Evolutionary conservation across 2,888 invertebrate species (phyloP).

Genomic region (Lithosia quadra): DNA sequence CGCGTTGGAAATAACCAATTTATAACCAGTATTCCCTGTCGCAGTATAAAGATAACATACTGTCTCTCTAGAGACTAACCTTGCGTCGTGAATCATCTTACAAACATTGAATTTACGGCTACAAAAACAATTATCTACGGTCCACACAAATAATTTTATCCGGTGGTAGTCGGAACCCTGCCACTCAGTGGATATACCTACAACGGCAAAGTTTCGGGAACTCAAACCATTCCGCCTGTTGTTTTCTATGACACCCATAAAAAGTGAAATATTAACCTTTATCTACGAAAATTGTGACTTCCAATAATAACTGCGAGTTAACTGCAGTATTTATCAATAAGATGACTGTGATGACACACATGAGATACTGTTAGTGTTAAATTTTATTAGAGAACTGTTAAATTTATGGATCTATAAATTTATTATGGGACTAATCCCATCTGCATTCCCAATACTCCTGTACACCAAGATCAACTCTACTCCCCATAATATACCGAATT

Average conservation of each 20-base stretch:
- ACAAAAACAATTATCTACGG: not conserved
- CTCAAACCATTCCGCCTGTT: constrained; percentile 3
- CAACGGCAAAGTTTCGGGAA: not conserved
- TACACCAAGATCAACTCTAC: too few species aligned
- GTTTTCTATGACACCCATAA: constrained; percentile 1
- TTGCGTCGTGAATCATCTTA: not conserved
- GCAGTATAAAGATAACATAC: not conserved
- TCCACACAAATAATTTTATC: not conserved
- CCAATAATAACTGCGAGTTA: constrained; percentile 21
- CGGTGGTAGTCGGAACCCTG: not conserved
- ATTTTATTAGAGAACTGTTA: too few species aligned
- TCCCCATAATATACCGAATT: too few species aligned
- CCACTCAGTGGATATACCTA: not conserved
- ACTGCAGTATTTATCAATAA: constrained; percentile 32
- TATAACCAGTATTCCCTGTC: not conserved
- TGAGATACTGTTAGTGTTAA: not conserved
- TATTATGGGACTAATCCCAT: not conserved
- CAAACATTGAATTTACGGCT: constrained; percentile 1
- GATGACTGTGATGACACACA: constrained; percentile 23
- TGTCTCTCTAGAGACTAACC: not conserved
- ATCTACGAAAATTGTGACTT: not conserved
- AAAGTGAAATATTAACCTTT: not conserved
- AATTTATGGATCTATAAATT: not conserved
- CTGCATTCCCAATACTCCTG: too few species aligned
- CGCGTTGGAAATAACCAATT: not conserved